Evolutionary conservation across 2,797 vertebrate genomes (phyloP).

Genomic region (Thaleichthys pacificus): DNA sequence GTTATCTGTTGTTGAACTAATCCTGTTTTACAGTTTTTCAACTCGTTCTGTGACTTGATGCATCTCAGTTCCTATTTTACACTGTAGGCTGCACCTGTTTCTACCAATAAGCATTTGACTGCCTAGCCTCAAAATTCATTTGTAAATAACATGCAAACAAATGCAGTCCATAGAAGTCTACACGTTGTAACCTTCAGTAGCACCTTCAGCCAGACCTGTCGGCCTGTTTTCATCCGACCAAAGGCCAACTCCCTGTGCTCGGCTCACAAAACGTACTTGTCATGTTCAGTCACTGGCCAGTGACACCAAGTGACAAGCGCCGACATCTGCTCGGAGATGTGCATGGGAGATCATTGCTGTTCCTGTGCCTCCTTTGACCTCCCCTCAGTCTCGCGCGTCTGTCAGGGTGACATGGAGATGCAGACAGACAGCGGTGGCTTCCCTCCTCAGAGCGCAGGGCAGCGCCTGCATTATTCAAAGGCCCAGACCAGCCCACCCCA

Average conservation of each 20-base stretch:
- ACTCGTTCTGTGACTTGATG: too few relatives aligned
- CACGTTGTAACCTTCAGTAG: too few relatives aligned
- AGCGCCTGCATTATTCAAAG: conserved; percentile 1
- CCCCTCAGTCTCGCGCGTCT: conserved; percentile 12
- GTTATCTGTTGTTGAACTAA: neutral
- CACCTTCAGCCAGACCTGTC: too few relatives aligned
- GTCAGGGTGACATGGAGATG: conserved; percentile 28
- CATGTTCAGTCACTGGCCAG: conserved; percentile 28
- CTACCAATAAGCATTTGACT: conserved; percentile 24
- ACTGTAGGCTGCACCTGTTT: conserved; percentile 26
- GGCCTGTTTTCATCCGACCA: neutral
- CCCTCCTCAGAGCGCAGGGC: conserved; percentile 2
- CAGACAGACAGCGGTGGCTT: conserved; percentile 6
- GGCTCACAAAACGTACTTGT: conserved; percentile 31
- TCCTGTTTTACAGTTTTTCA: conserved; percentile 22
- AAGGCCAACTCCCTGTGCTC: conserved; percentile 21
- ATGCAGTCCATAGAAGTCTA: too few relatives aligned
- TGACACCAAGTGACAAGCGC: conserved; percentile 16
- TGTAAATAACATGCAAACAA: conserved; percentile 20
- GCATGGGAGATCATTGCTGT: conserved; percentile 25
- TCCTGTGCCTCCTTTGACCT: conserved; percentile 26
- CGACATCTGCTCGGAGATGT: conserved; percentile 21
- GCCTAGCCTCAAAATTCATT: conserved; percentile 43
- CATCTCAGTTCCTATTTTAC: too few relatives aligned
- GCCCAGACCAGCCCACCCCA: neutral